Percentiles rank a stretch among this genome's conserved stretches.
Conservation (phyloP, 2,113 vertebrate species). For the Peromyscus polionotus region DNA sequence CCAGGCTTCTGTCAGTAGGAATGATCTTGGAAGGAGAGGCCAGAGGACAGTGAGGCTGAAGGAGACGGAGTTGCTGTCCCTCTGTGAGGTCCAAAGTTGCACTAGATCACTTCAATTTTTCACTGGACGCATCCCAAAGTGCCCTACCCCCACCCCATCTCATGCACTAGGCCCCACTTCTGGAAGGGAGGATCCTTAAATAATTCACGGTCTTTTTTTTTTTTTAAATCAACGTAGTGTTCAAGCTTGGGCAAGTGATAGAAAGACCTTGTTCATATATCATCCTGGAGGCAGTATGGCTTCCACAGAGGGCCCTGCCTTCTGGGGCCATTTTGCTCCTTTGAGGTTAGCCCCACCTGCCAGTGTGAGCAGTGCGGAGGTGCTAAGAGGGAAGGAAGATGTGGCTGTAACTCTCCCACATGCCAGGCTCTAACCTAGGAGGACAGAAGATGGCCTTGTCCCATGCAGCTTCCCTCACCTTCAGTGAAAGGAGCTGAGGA, state of each 20-base stretch:
- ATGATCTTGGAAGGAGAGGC: too few species aligned
- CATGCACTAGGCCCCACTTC: neutral
- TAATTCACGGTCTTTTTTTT: neutral
- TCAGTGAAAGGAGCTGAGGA: neutral
- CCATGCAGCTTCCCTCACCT: neutral
- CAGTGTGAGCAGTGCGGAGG: neutral
- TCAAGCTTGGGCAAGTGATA: neutral
- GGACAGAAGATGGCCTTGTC: too few species aligned
- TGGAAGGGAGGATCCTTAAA: neutral
- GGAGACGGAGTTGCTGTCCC: accelerated
- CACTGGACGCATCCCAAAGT: neutral
- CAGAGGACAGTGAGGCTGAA: neutral
- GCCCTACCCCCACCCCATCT: neutral
- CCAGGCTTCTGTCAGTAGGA: neutral
- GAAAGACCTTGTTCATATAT: neutral
- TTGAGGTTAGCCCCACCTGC: neutral
- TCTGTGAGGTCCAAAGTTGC: neutral
- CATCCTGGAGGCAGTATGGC: neutral
- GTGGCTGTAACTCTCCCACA: neutral
- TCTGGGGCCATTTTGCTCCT: neutral
- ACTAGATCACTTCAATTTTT: neutral
- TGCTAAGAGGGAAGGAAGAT: neutral
- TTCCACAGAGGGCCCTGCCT: neutral
- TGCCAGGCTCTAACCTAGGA: neutral
- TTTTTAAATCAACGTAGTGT: neutral